Conservation (phyloP, 1,140 invertebrate genomes). For the Brachionus sp. region DNA sequence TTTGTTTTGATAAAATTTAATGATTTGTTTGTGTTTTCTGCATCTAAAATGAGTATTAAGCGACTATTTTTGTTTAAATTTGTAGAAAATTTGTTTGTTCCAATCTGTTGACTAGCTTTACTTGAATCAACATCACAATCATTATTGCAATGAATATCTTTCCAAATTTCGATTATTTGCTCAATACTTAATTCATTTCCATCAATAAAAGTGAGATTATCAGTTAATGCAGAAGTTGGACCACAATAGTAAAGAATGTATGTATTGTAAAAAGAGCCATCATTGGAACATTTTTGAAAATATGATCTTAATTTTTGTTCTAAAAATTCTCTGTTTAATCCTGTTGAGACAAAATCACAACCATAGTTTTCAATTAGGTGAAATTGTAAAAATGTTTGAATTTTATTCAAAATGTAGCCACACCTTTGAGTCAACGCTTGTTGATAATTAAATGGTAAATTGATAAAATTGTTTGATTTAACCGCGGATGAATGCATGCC, state of each 20-base stretch:
- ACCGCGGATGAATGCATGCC: neutral
- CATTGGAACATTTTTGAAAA: slow-evolving; percentile 52
- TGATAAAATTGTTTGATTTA: slow-evolving; percentile 44
- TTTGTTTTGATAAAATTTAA: slow-evolving; percentile 10
- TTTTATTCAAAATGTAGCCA: slow-evolving; percentile 50
- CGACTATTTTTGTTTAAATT: neutral
- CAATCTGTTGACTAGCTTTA: neutral
- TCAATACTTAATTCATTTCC: slow-evolving; percentile 29
- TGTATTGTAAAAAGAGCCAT: slow-evolving; percentile 57
- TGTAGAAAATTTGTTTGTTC: neutral
- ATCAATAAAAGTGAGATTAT: neutral
- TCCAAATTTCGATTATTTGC: slow-evolving; percentile 8
- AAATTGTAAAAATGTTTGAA: slow-evolving; percentile 54
- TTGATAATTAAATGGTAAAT: slow-evolving; percentile 49
- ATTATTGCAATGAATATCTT: slow-evolving; percentile 16
- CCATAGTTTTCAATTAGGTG: slow-evolving; percentile 57
- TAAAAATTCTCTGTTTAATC: slow-evolving; percentile 51
- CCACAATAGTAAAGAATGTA: slow-evolving; percentile 58
- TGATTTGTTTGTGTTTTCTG: slow-evolving; percentile 33
- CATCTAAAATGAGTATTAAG: slow-evolving; percentile 16
- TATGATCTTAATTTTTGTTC: slow-evolving; percentile 54
- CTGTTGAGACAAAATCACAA: slow-evolving; percentile 56
- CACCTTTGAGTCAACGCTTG: slow-evolving; percentile 52
- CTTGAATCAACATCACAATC: neutral
- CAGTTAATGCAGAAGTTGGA: slow-evolving; percentile 36